These are phyloP conservation scores for Sphenodon punctatus DNA, from an alignment of 2,797 vertebrate genomes.

Conservation along the genomic window DNA sequence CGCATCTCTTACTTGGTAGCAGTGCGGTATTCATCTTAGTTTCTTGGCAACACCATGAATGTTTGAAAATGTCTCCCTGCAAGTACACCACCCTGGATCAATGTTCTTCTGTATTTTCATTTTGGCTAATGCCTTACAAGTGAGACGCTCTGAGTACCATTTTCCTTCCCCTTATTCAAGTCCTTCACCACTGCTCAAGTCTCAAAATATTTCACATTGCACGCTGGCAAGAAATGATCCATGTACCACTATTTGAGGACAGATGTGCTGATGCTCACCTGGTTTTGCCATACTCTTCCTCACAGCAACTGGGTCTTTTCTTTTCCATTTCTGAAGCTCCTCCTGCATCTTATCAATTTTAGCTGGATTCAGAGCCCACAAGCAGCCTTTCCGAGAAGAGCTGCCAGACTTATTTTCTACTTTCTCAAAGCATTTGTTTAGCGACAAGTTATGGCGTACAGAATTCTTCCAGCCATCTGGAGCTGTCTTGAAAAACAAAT, in stretches of 20 bases:
- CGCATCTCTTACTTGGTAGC: neutral
- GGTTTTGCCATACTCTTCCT: constrained; percentile 97
- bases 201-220: neutral
- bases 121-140: neutral
- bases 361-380: constrained; percentile 96
- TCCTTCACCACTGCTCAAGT: rapidly evolving
- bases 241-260: neutral
- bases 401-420: constrained; percentile 93
- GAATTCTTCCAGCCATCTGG: constrained; percentile 99
- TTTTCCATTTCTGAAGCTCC: constrained; percentile 96
- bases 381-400: constrained; percentile 92
- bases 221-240: neutral
- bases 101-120: neutral
- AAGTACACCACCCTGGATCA: neutral
- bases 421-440: constrained; percentile 99
- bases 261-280: constrained; percentile 72
- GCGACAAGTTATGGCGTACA: constrained; percentile 95
- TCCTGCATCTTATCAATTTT: constrained; percentile 99
- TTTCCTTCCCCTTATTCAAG: rapidly evolving
- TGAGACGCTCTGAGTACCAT: neutral
- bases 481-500: constrained; percentile 84
- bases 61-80: neutral
- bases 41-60: neutral
- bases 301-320: constrained; percentile 92
- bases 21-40: neutral